These are phyloP conservation scores for Agrilus planipennis DNA, from an alignment of 1,140 invertebrate genomes.

Conservation along the genomic window DNA sequence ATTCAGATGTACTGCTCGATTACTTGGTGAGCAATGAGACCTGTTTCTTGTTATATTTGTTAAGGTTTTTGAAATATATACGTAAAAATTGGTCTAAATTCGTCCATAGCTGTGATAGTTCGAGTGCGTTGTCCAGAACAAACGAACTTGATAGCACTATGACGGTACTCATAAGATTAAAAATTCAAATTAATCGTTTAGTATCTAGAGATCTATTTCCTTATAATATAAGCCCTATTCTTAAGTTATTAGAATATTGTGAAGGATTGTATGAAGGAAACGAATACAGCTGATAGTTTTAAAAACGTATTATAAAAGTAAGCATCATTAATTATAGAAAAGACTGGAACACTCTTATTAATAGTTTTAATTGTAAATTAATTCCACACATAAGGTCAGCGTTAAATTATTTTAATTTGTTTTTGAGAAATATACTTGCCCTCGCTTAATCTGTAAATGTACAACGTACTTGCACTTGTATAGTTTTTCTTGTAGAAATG, in stretches of 20 bases:
- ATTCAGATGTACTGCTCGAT: conserved; percentile 72
- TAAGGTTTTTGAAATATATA: conserved; percentile 76
- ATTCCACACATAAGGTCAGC: too few relatives aligned
- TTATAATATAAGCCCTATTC: conserved; percentile 80
- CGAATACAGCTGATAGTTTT: conserved; percentile 46
- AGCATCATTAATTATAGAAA: too few relatives aligned
- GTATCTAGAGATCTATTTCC: conserved; percentile 74
- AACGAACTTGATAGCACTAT: conserved; percentile 70
- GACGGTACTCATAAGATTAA: conserved; percentile 66
- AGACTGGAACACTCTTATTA: too few relatives aligned
- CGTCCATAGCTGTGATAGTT: conserved; percentile 56
- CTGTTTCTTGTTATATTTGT: conserved; percentile 76
- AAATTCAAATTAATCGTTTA: conserved; percentile 67
- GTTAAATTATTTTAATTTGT: too few relatives aligned
- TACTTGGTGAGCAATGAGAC: conserved; percentile 84
- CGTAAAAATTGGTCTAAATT: conserved; percentile 74
- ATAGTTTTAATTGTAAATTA: too few relatives aligned
- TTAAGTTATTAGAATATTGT: conserved; percentile 71
- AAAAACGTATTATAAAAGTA: too few relatives aligned
- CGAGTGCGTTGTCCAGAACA: conserved; percentile 33
- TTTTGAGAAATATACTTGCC: too few relatives aligned
- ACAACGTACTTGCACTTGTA: too few relatives aligned
- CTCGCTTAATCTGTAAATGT: too few relatives aligned
- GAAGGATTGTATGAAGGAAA: conserved; percentile 77
- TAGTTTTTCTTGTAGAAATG: too few relatives aligned